Evolutionary conservation across 2,113 vertebrate species (phyloP).

Genomic region (Hyperopisus bebe): DNA sequence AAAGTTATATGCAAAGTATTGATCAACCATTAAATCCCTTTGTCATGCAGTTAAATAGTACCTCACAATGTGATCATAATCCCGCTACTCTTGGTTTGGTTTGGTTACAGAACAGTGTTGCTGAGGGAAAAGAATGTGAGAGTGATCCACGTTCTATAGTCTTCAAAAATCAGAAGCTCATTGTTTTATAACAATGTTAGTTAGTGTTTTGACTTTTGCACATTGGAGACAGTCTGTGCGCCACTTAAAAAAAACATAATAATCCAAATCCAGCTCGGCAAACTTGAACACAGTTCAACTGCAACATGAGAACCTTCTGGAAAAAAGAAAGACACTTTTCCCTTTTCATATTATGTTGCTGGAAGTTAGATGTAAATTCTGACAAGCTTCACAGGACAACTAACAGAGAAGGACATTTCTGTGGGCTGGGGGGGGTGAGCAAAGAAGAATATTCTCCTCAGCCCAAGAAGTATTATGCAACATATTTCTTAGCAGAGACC

Average conservation of each 20-base stretch:
- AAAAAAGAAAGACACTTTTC: not conserved
- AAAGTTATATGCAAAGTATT: not conserved
- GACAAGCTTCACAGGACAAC: not conserved
- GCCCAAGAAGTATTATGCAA: not conserved
- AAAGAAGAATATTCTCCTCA: not conserved
- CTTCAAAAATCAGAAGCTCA: not conserved
- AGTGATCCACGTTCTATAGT: not conserved
- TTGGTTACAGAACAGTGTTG: not conserved
- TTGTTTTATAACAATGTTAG: not conserved
- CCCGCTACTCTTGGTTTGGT: not conserved
- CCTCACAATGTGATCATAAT: not conserved
- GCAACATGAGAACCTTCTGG: not conserved
- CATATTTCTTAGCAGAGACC: not conserved
- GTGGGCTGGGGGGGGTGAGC: not conserved
- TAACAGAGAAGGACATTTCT: not conserved
- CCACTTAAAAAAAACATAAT: not conserved
- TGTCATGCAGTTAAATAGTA: not conserved
- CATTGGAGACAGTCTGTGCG: not conserved
- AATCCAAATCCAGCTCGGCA: not conserved
- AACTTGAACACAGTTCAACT: not conserved
- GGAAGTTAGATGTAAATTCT: not conserved
- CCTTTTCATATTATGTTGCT: not conserved
- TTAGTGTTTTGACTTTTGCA: too few relatives aligned
- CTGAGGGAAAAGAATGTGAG: not conserved
- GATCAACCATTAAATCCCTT: not conserved